Evolutionary conservation across 1,140 invertebrate genomes (phyloP), one percentile per base, ranked within the genome.

Genomic region (Mamestra configurata): DNA sequence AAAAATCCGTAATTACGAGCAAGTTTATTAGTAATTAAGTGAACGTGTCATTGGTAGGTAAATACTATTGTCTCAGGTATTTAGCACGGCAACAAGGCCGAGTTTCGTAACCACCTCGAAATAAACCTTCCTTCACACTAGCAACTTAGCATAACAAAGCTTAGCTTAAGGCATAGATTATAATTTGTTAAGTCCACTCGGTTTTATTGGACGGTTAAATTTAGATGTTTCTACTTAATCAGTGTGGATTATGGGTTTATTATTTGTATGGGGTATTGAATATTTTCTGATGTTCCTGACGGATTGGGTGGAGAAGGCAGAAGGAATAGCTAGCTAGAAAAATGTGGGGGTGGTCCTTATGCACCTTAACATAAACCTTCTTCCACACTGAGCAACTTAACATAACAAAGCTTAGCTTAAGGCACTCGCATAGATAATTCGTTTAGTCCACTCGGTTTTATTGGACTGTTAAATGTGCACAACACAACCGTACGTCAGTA

Each of bases 31-130:
- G 46, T 84, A 79, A 84, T 81, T 81, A 77, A 80, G 75, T 82
- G 80, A 79, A 72, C 83, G 78, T 80, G 75, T 80, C 72, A 75
- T 75, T 79, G 49, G 77, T 79, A 57, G 70, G 72, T 75, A 75
- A 75, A 40, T 43, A 82, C 13, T 77, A 57, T 82, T 70, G 70
- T 73, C 51, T 73, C 10, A 61, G 10, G 70, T 76, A 77, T 82
- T 84, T 83, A 77, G 72, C 53, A 22, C 64, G 59, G 53, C 43
- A 40, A 73, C 85, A 86, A 86, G 85, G 85, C 49, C 79, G 46
- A 61, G 79, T 85, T 85, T 83, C 84, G 77, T 55, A 83, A 85
- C 35, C 57, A 51, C 57, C 43, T 55, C 68, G 61, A 27, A 22
- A 76, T 78, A 79, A 85, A 81, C 66, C 61, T 35, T 70, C 49